phyloP scores from a whole-genome alignment of 1,140 invertebrate species.

The Drosophila repletoides region DNA sequence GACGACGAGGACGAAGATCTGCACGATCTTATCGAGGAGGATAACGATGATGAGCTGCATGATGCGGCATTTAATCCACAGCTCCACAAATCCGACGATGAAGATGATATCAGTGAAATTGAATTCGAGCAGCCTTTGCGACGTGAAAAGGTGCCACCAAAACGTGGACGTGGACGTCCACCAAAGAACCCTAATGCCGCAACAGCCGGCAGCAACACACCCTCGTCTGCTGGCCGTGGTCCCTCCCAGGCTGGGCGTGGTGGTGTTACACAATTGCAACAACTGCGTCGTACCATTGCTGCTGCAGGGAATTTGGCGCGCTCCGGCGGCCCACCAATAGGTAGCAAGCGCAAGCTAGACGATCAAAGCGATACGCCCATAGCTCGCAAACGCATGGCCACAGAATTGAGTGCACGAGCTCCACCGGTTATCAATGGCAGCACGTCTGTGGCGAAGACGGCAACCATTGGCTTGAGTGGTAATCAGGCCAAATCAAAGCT shows the following conservation, averaged over 20 bases:
- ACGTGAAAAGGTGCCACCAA: constrained; percentile 45
- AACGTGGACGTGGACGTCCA: constrained; percentile 70
- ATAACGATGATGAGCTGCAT: constrained; percentile 52
- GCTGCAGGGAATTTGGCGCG: constrained; percentile 12
- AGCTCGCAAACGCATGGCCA: constrained; percentile 49
- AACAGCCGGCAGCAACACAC: background rate
- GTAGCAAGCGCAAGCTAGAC: constrained; percentile 55
- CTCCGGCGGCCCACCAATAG: background rate
- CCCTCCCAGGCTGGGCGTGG: background rate
- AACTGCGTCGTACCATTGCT: constrained; percentile 52
- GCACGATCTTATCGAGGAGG: constrained; percentile 32
- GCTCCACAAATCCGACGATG: constrained; percentile 67
- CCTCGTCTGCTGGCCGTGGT: background rate
- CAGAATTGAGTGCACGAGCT: constrained; percentile 8
- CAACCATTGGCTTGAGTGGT: background rate
- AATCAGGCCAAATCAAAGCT: constrained; percentile 22
- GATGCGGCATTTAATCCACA: constrained; percentile 68
- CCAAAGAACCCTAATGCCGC: constrained; percentile 38
- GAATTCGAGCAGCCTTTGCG: constrained; percentile 55
- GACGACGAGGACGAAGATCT: constrained; percentile 49
- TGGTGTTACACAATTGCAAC: constrained; percentile 45
- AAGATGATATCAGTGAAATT: constrained; percentile 58
- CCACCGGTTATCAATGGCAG: constrained; percentile 47
- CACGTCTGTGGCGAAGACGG: constrained; percentile 8
- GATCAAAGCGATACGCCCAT: constrained; percentile 37